Evolutionary conservation across 64 coral and sea anemone genomes (phyloP).

Genomic region (Dendrophyllia cribrosa): DNA sequence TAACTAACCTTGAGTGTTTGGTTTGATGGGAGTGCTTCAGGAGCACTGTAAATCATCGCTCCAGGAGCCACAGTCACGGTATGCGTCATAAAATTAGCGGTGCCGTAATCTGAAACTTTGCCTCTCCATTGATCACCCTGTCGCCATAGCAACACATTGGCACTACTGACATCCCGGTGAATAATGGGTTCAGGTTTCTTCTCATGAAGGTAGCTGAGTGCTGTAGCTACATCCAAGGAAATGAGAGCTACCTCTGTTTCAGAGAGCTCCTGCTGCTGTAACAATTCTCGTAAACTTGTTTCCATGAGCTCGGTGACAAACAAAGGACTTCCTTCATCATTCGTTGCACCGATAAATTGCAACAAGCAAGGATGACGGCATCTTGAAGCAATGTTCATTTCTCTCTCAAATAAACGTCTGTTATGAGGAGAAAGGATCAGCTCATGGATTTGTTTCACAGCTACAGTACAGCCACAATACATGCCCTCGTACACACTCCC

Average conservation of each 20-base stretch:
- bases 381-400: conserved; percentile 74
- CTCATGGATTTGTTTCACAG: conserved; percentile 75
- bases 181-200: conserved; percentile 36
- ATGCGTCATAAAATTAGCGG: conserved; percentile 31
- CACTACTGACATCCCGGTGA: conserved; percentile 63
- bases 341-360: conserved; percentile 55
- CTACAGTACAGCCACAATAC: conserved; percentile 55
- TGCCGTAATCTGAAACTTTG: conserved; percentile 73
- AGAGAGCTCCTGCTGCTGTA: neutral
- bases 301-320: conserved; percentile 62
- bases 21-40: conserved; percentile 28
- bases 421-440: conserved; percentile 55
- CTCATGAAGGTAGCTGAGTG: conserved; percentile 28
- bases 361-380: conserved; percentile 79
- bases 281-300: conserved; percentile 5
- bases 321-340: conserved; percentile 42
- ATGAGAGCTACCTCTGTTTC: neutral
- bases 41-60: conserved; percentile 32
- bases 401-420: conserved; percentile 51
- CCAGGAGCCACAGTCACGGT: conserved; percentile 35
- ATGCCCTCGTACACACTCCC: conserved; percentile 21
- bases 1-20: conserved; percentile 50
- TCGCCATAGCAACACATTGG: conserved; percentile 66
- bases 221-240: conserved; percentile 24
- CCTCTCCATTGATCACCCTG: conserved; percentile 25